Evolutionary conservation across 1,140 invertebrate genomes (phyloP).

Genomic region (Drosophila lowei): DNA sequence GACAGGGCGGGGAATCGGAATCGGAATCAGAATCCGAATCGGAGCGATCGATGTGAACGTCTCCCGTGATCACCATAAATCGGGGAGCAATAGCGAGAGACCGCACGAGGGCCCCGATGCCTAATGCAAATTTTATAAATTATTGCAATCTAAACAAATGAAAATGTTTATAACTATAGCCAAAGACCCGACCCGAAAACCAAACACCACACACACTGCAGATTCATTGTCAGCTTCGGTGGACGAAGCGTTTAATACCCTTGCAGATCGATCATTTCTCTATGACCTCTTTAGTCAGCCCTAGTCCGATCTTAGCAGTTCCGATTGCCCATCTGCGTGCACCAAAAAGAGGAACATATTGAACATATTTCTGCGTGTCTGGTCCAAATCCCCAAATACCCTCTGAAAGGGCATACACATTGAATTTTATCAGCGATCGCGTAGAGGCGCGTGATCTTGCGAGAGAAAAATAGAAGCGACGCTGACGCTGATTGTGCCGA

Average conservation of each 20-base stretch:
- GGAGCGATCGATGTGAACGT: too few relatives aligned
- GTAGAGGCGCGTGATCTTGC: conserved; percentile 71
- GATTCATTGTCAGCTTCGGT: too few relatives aligned
- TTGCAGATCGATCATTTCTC: too few relatives aligned
- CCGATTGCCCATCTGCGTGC: too few relatives aligned
- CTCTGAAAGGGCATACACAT: conserved; percentile 9
- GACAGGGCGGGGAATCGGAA: background rate
- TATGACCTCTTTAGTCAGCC: too few relatives aligned
- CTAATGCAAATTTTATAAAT: conserved; percentile 47
- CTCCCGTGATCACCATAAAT: conserved; percentile 38
- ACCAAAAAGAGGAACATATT: too few relatives aligned
- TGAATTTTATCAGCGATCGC: conserved; percentile 70
- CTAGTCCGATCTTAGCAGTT: too few relatives aligned
- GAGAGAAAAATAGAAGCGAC: conserved; percentile 63
- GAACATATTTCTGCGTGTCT: background rate
- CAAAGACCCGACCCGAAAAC: conserved; percentile 1
- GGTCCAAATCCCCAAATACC: background rate
- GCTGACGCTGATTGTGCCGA: conserved; percentile 59
- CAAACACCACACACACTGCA: background rate
- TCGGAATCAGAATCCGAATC: background rate
- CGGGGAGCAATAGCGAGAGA: background rate
- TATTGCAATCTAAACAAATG: conserved; percentile 53
- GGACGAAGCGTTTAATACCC: too few relatives aligned
- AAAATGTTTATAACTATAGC: conserved; percentile 15
- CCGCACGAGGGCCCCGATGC: background rate